Evolutionary conservation across 2,888 invertebrate species (phyloP).

Genomic region (Tricholauxania praeusta): DNA sequence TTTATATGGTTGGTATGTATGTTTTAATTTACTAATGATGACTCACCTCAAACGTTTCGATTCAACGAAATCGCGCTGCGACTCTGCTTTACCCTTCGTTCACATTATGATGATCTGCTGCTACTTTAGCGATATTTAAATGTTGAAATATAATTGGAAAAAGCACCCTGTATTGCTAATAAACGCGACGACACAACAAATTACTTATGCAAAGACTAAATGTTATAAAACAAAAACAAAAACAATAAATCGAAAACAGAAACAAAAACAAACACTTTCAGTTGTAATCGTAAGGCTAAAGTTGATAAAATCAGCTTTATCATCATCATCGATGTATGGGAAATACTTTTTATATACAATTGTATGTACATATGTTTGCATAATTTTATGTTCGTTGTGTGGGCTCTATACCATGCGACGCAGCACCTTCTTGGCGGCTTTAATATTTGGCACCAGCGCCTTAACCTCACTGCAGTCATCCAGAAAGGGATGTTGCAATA

Average conservation of each 20-base stretch:
- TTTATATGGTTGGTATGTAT: neutral
- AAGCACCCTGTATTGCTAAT: constrained; percentile 25
- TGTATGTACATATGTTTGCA: constrained; percentile 3
- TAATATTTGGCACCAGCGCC: constrained; percentile 88
- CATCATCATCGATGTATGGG: neutral
- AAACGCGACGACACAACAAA: constrained; percentile 15
- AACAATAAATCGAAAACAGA: neutral
- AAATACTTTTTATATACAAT: neutral
- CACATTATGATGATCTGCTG: constrained; percentile 1
- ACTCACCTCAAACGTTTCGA: constrained; percentile 27
- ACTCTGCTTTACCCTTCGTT: constrained; percentile 2
- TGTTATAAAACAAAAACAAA: constrained; percentile 12
- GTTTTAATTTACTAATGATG: neutral
- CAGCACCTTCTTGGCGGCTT: constrained; percentile 89
- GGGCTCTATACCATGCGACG: constrained; percentile 63
- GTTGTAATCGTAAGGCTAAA: constrained; percentile 28
- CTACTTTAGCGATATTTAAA: constrained; percentile 7
- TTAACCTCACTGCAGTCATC: constrained; percentile 85
- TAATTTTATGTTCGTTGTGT: neutral
- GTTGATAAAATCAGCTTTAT: constrained; percentile 17
- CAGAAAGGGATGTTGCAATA: constrained; percentile 91
- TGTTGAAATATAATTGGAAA: constrained; percentile 4
- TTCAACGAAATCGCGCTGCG: constrained; percentile 29
- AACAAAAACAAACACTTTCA: constrained; percentile 7
- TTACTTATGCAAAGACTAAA: constrained; percentile 6